phyloP scores from a whole-genome alignment of 2,797 vertebrate genomes.

The Eutrigla gurnardus region DNA sequence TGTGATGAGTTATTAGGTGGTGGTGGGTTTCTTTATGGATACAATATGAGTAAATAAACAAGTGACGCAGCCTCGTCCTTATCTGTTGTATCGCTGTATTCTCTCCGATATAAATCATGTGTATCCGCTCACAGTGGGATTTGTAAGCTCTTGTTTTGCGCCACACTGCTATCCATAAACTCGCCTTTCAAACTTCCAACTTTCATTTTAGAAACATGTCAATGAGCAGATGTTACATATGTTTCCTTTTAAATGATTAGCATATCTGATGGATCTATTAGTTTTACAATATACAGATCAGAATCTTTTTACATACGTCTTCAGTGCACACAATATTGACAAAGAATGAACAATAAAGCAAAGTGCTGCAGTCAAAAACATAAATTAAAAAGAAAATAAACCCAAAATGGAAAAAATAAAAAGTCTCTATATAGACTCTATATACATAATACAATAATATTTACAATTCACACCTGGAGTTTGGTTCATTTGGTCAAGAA shows the following conservation, averaged over 20 bases:
- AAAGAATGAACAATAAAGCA: too few relatives aligned
- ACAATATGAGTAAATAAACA: constrained; percentile 9
- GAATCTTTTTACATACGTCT: too few relatives aligned
- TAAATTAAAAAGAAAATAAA: too few relatives aligned
- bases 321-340: too few relatives aligned
- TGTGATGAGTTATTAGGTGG: constrained; percentile 29
- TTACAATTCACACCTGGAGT: neutral
- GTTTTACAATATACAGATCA: too few relatives aligned
- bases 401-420: too few relatives aligned
- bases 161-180: neutral
- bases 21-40: constrained; percentile 21
- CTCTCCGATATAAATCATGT: neutral
- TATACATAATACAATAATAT: too few relatives aligned
- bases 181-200: neutral
- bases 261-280: too few relatives aligned
- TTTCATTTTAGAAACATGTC: neutral
- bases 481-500: neutral
- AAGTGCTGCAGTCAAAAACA: too few relatives aligned
- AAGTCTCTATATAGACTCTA: too few relatives aligned
- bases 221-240: neutral
- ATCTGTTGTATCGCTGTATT: neutral
- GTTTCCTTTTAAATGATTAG: too few relatives aligned
- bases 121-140: neutral
- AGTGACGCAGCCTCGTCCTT: neutral
- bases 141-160: neutral